phyloP scores from a whole-genome alignment of 2,113 vertebrate genomes.

The Bufo gargarizans region DNA sequence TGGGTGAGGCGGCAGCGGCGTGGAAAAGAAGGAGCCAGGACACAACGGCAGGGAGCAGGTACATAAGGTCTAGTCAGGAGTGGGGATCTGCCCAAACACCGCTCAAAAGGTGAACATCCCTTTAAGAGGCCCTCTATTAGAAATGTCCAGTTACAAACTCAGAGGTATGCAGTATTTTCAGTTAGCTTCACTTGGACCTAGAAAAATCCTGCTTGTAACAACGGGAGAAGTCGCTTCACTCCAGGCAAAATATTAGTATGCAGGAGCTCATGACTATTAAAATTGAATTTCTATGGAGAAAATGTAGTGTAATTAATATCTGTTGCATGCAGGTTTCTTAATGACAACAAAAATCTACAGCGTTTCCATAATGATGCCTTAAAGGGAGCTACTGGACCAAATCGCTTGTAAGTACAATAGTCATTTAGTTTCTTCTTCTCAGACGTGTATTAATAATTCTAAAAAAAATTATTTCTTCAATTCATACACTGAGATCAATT shows the following conservation, averaged over 20 bases:
- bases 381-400: conserved; percentile 81
- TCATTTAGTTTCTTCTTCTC: conserved; percentile 20
- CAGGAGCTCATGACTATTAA: conserved; percentile 12
- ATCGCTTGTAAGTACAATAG: conserved; percentile 79
- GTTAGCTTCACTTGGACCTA: background rate
- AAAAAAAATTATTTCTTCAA: background rate
- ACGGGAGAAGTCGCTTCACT: conserved; percentile 8
- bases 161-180: background rate
- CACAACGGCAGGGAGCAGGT: too few relatives aligned
- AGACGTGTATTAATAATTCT: conserved; percentile 29
- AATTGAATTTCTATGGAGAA: conserved; percentile 13
- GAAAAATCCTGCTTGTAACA: background rate
- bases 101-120: too few relatives aligned
- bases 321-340: conserved; percentile 77
- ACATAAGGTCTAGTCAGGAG: too few relatives aligned
- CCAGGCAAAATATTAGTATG: conserved; percentile 17
- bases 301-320: conserved; percentile 35
- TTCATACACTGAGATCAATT: background rate
- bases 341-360: conserved; percentile 80
- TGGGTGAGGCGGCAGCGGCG: too few relatives aligned
- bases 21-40: too few relatives aligned
- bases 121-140: too few relatives aligned
- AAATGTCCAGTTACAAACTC: too few relatives aligned
- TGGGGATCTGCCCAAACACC: too few relatives aligned
- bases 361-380: conserved; percentile 83